These are phyloP conservation scores for Macropis europaea DNA, from an alignment of 2,888 invertebrate species.

Conservation along the genomic window DNA sequence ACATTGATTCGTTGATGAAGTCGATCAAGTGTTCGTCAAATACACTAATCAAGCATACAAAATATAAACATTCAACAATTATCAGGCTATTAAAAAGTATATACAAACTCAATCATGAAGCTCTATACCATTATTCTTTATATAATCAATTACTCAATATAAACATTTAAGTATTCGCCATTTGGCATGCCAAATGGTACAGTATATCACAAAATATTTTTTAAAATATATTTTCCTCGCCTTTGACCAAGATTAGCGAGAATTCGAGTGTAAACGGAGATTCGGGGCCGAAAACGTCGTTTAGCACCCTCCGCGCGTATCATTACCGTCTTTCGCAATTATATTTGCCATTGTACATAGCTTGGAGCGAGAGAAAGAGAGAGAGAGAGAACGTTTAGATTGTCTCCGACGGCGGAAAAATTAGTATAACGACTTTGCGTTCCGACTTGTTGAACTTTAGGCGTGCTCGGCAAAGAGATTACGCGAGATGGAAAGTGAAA, in stretches of 20 bases:
- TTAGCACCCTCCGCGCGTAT: not conserved
- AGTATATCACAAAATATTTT: too few relatives aligned
- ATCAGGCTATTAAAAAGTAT: too few relatives aligned
- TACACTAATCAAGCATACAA: too few relatives aligned
- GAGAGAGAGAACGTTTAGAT: not conserved
- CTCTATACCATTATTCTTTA: too few relatives aligned
- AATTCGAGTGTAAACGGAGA: too few relatives aligned
- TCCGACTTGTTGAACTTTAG: conserved; percentile 53
- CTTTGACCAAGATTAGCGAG: not conserved
- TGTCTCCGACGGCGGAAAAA: conserved; percentile 21
- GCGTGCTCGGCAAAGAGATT: conserved; percentile 39
- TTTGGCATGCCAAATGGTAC: too few relatives aligned
- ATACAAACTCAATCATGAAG: too few relatives aligned
- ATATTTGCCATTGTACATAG: conserved; percentile 14
- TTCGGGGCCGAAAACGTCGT: conserved; percentile 13
- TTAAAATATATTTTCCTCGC: too few relatives aligned
- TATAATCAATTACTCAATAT: too few relatives aligned
- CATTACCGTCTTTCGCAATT: conserved; percentile 25
- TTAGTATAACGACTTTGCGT: conserved; percentile 38
- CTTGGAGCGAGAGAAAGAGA: not conserved
- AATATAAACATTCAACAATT: too few relatives aligned
- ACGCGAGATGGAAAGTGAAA: conserved; percentile 52
- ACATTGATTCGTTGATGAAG: too few relatives aligned
- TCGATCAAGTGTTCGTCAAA: too few relatives aligned
- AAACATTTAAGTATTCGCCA: not conserved